A percentile compares a stretch with the other conserved stretches of the same genome.
Evolutionary conservation across 2,113 vertebrate genomes (phyloP).

Genomic region (Zeus faber): DNA sequence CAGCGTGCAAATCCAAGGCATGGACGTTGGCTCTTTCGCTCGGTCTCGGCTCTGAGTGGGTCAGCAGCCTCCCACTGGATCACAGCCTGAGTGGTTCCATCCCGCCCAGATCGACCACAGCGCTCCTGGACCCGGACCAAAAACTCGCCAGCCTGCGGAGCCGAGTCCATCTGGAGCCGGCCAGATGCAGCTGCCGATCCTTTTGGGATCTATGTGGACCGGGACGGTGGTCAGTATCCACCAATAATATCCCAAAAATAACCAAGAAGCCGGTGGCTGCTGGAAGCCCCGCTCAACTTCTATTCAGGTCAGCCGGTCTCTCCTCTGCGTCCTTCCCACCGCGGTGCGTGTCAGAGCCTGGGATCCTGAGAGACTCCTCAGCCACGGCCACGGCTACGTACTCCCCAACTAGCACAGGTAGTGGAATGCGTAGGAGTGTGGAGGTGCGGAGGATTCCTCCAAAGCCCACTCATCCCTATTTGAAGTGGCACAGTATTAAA

Average conservation of each 20-base stretch:
- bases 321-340: conserved; percentile 46
- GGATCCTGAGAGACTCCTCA: conserved; percentile 52
- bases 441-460: conserved; percentile 22
- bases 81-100: conserved; percentile 39
- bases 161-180: conserved; percentile 22
- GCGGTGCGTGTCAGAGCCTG: conserved; percentile 1
- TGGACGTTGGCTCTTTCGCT: conserved; percentile 6
- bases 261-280: conserved; percentile 24
- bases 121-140: conserved; percentile 46
- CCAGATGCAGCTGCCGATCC: background rate
- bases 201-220: conserved; percentile 8
- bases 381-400: conserved; percentile 32
- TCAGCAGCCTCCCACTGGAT: conserved; percentile 23
- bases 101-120: conserved; percentile 54
- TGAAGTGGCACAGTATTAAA: conserved; percentile 10
- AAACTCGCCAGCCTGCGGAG: conserved; percentile 21
- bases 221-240: conserved; percentile 18
- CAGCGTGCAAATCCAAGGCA: conserved; percentile 1
- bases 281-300: conserved; percentile 32
- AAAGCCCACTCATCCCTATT: conserved; percentile 24
- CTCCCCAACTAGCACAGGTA: conserved; percentile 41
- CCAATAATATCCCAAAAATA: conserved; percentile 37
- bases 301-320: conserved; percentile 66
- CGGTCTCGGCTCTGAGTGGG: conserved; percentile 18
- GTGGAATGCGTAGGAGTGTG: conserved; percentile 17